A percentile compares a stretch with the other conserved stretches of the same genome.
Evolutionary conservation across 2,888 invertebrate species (phyloP).

Genomic region (Philonicus albiceps): DNA sequence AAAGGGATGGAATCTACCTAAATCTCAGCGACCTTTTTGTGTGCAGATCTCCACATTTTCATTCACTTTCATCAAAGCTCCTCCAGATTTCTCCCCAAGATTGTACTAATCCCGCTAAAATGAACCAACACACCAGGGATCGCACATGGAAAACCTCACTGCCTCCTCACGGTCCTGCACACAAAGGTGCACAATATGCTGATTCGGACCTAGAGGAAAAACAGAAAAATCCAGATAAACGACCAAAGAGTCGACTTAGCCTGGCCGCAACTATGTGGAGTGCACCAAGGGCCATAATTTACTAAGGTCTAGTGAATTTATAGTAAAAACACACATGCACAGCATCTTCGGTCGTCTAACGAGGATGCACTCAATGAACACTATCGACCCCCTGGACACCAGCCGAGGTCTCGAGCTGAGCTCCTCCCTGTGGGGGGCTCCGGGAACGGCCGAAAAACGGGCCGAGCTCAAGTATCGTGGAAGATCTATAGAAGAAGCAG

Average conservation of each 20-base stretch:
- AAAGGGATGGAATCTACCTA: too few relatives aligned
- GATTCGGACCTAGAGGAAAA: background rate
- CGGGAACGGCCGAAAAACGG: slow-evolving; percentile 39
- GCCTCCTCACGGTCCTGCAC: background rate
- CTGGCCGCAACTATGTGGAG: slow-evolving; percentile 1
- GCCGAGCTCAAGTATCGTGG: slow-evolving; percentile 47
- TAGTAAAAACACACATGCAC: slow-evolving; percentile 44
- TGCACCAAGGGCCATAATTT: slow-evolving; percentile 44
- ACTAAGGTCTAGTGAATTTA: slow-evolving; percentile 48
- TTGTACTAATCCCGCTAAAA: background rate
- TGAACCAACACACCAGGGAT: background rate
- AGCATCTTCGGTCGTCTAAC: slow-evolving; percentile 11
- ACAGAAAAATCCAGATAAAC: background rate
- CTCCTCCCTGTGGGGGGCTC: background rate
- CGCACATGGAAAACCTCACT: background rate
- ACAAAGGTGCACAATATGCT: slow-evolving; percentile 11
- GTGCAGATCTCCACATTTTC: background rate
- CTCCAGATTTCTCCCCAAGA: background rate
- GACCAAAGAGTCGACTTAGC: background rate
- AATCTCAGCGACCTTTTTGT: background rate
- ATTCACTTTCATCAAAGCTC: background rate
- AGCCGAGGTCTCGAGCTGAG: background rate
- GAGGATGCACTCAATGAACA: slow-evolving; percentile 30
- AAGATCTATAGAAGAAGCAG: slow-evolving; percentile 48
- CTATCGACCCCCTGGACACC: slow-evolving; percentile 29